Base-by-base conservation (phyloP, 1,140 invertebrate genomes). In the Scaptomyza montana region DNA sequence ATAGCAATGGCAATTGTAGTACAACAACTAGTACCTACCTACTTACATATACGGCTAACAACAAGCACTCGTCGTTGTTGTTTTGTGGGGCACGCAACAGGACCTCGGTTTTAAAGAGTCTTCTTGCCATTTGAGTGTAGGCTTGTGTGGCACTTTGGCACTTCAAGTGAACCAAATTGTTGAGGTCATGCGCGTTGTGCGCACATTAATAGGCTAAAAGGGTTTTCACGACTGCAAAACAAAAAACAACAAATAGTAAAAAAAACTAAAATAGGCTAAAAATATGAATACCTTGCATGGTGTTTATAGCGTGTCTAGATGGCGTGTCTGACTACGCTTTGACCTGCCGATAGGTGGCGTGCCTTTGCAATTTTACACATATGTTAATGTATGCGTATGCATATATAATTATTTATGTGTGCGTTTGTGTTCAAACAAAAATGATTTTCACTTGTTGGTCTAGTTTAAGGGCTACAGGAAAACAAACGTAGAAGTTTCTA, bases 161-260 rank as follows among this genome's bases (percentile, higher is more conserved):
- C 84, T 84, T 79, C 66, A 87, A 89, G 62, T 84, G 64, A 77
- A 77, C 77, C 80, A 89, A 89, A 89, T 84, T 84, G 84, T 66
- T 89, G 77, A 89, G 85, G 84, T 89, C 84, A 89, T 89, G 84
- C 84, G 79, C 84, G 84, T 87, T 87, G 85, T 41, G 84, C 72
- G 79, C 79, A 89, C 76, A 79, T 80, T 86, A 72, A 68, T 70
- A 77, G 78, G 73, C 71, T 57, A 82, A 86, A 82, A 77, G 76
- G 84, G 75, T 81, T 86, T 43, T 63, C 50, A 65, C 69, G 61
- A 64, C 51, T n/a, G 61, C 61, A 25, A 25, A 25, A 25, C 51
- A 30, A 19, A 3, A 43, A 53, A 67, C 5, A 12, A 46, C 6
- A 47, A n/a, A 2, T 21, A 21, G 21, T 21, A 25, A 25, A 60